Evolutionary conservation across 2,888 invertebrate species (phyloP).

Genomic region (Tethea ocularis): DNA sequence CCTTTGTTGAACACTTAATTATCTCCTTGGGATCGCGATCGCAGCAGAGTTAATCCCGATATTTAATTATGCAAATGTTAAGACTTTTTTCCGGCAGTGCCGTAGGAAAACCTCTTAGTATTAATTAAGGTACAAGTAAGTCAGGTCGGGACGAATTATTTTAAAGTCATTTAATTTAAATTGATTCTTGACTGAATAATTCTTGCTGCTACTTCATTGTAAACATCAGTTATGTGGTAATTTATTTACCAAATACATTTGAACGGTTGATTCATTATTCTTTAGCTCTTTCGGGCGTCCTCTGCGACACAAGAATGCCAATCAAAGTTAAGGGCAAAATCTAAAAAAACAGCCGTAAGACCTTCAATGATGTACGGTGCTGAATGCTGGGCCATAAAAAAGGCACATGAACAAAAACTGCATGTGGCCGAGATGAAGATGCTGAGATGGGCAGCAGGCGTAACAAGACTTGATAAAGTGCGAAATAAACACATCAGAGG

Average conservation of each 20-base stretch:
- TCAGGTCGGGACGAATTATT: conserved; percentile 30
- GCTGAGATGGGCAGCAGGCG: too few relatives aligned
- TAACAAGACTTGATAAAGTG: too few relatives aligned
- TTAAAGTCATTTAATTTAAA: conserved; percentile 16
- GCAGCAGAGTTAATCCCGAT: conserved; percentile 59
- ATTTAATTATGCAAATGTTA: conserved; percentile 73
- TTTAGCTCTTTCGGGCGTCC: too few relatives aligned
- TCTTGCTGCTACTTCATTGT: background rate
- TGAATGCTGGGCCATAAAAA: too few relatives aligned
- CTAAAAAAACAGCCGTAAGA: too few relatives aligned
- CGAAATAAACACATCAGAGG: too few relatives aligned
- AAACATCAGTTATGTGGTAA: background rate
- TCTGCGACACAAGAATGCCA: too few relatives aligned
- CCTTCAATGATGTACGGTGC: too few relatives aligned
- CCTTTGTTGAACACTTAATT: conserved; percentile 63
- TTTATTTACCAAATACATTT: background rate
- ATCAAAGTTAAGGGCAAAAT: too few relatives aligned
- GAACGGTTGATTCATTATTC: too few relatives aligned
- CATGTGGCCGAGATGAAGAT: too few relatives aligned
- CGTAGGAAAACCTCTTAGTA: conserved; percentile 40
- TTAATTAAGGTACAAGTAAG: conserved; percentile 52
- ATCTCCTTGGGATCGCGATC: conserved; percentile 52
- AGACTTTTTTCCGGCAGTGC: conserved; percentile 52
- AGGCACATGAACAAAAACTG: too few relatives aligned
- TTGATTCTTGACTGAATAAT: background rate